Conservation (phyloP, 2,797 vertebrate genomes). For the Pitangus sulphuratus region DNA sequence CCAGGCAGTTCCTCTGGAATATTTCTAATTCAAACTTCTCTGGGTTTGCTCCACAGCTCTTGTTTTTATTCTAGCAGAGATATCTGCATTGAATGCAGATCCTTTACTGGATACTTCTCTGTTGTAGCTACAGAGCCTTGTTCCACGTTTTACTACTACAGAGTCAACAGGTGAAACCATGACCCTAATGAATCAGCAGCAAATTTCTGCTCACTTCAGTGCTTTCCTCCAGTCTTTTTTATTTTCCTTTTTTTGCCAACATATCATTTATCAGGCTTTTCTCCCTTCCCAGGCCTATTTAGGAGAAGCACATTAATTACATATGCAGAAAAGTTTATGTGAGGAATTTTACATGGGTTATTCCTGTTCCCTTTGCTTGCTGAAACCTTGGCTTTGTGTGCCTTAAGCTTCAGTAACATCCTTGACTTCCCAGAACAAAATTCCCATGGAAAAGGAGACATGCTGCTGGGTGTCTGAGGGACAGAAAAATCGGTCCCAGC, state of each 20-base stretch:
- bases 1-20: not conserved
- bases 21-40: not conserved
- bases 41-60: not conserved
- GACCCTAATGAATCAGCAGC: not conserved
- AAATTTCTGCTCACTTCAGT: not conserved
- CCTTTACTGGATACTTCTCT: not conserved
- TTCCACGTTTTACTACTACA: not conserved
- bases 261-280: not conserved
- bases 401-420: not conserved
- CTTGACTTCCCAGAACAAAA: not conserved
- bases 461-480: not conserved
- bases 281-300: not conserved
- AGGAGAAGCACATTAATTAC: not conserved
- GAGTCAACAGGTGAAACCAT: not conserved
- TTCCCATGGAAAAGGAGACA: not conserved
- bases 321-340: not conserved
- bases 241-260: not conserved
- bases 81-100: not conserved
- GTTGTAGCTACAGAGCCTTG: not conserved
- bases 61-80: not conserved
- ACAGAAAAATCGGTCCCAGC: not conserved
- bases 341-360: not conserved
- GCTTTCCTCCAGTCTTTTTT: not conserved
- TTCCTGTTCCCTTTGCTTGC: not conserved
- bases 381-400: not conserved